These are phyloP conservation scores for Ibidorhyncha struthersii DNA, from an alignment of 2,113 vertebrate genomes.

Conservation along the genomic window DNA sequence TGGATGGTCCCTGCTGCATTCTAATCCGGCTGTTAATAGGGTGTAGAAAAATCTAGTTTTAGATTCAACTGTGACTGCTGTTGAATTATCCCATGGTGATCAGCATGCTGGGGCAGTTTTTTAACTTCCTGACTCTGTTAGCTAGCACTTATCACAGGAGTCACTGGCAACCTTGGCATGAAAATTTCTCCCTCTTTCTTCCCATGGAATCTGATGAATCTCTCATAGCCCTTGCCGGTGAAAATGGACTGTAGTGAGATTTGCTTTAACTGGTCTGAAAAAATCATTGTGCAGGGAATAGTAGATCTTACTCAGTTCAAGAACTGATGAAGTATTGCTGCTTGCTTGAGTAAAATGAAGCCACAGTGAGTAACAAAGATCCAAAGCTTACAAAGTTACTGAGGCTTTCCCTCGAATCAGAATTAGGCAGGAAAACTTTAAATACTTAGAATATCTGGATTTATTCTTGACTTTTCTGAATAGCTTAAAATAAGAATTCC, in stretches of 20 bases:
- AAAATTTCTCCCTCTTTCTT: neutral
- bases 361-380: neutral
- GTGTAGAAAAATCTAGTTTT: constrained; percentile 9
- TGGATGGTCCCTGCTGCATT: neutral
- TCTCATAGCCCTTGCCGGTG: neutral
- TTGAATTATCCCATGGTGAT: constrained; percentile 27
- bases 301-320: neutral
- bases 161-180: neutral
- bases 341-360: neutral
- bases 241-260: neutral
- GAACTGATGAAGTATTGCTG: neutral
- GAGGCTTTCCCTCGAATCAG: neutral
- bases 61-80: neutral
- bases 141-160: neutral
- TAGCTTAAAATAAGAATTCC: constrained; percentile 45
- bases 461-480: constrained; percentile 39
- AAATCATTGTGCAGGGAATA: neutral
- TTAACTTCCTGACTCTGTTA: neutral
- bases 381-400: neutral
- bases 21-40: constrained; percentile 23
- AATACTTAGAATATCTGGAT: constrained; percentile 43
- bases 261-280: constrained; percentile 9
- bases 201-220: neutral
- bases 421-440: neutral
- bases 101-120: neutral